Conservation (phyloP, 2,113 vertebrate species). For the Machaerirhynchus nigripectus region DNA sequence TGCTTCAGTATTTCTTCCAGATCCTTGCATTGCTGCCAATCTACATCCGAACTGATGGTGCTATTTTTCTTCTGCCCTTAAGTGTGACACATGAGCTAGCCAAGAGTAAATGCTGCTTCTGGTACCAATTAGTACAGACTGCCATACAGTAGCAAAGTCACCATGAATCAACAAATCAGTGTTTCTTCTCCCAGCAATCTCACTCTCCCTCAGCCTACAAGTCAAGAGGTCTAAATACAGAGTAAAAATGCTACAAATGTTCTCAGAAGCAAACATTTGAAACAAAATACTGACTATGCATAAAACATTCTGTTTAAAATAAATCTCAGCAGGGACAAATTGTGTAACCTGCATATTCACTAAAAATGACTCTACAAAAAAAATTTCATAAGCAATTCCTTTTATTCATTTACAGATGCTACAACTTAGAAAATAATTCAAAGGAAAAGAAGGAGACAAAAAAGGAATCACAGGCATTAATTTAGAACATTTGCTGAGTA, state of each 20-base stretch:
- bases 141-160: neutral
- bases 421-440: neutral
- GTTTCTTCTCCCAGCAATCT: neutral
- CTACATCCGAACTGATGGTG: neutral
- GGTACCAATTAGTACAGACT: neutral
- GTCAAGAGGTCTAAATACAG: neutral
- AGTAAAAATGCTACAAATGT: neutral
- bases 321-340: neutral
- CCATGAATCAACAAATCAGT: neutral
- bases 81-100: neutral
- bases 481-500: neutral
- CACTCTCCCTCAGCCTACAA: neutral
- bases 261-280: neutral
- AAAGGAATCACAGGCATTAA: neutral
- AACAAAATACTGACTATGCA: neutral
- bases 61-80: neutral
- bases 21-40: neutral
- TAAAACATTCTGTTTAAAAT: neutral
- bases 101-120: constrained; percentile 1
- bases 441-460: neutral
- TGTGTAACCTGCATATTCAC: neutral
- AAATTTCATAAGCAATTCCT: neutral
- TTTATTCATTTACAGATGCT: neutral
- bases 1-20: neutral
- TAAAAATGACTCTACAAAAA: neutral